A percentile compares a stretch with the other conserved stretches of the same genome.
phyloP scores from a whole-genome alignment of 2,888 invertebrate species.

The Cheiracanthium punctorium region DNA sequence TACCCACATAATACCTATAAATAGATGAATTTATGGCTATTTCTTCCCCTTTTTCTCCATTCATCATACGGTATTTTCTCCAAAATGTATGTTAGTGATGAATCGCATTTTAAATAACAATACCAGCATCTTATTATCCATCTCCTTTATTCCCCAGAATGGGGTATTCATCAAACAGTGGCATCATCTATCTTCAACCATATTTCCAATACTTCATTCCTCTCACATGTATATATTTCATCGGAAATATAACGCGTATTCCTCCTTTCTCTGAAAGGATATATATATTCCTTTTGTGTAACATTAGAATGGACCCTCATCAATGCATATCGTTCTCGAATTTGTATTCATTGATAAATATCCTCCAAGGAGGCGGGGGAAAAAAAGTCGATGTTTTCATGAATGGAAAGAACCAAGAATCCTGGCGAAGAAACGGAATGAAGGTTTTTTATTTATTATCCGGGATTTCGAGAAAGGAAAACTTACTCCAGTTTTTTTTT shows the following conservation, averaged over 20 bases:
- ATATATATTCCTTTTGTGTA: background rate
- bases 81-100: too few relatives aligned
- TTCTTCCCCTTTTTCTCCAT: too few relatives aligned
- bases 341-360: constrained; percentile 2
- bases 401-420: background rate
- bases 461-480: too few relatives aligned
- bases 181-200: too few relatives aligned
- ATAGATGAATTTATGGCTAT: too few relatives aligned
- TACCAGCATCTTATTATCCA: too few relatives aligned
- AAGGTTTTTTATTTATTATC: background rate
- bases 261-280: background rate
- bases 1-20: too few relatives aligned
- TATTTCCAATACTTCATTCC: background rate
- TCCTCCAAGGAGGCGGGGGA: background rate
- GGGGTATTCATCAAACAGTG: too few relatives aligned
- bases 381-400: background rate
- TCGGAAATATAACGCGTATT: background rate
- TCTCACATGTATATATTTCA: background rate
- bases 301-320: constrained; percentile 1
- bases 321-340: background rate
- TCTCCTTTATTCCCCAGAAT: too few relatives aligned
- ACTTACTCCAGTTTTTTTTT: too few relatives aligned
- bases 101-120: too few relatives aligned
- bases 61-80: too few relatives aligned
- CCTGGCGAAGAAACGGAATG: background rate